These are phyloP conservation scores for Musca vetustissima DNA, from an alignment of 1,140 invertebrate species.

Conservation along the genomic window DNA sequence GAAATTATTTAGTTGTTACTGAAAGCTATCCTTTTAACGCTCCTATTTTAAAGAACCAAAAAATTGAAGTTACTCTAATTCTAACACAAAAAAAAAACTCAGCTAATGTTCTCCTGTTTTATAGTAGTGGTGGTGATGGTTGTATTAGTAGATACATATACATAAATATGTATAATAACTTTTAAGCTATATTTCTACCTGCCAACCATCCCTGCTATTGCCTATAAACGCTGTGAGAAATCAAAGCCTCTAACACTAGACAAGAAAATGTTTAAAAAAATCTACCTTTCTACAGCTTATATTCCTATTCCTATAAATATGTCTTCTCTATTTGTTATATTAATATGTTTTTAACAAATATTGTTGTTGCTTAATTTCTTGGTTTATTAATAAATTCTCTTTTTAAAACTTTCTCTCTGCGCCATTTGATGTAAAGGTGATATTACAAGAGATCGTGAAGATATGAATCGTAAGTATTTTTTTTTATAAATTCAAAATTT, in stretches of 20 bases:
- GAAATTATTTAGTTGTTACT: no score
- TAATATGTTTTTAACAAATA: neutral
- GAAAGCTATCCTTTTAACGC: neutral
- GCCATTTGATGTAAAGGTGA: slow-evolving; percentile 58
- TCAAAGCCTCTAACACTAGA: no score
- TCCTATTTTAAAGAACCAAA: neutral
- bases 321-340: neutral
- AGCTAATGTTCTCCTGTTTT: no score
- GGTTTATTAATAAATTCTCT: slow-evolving; percentile 19
- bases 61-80: neutral
- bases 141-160: no score
- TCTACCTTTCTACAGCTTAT: slow-evolving; percentile 28
- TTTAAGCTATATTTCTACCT: no score
- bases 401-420: slow-evolving; percentile 26
- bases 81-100: neutral
- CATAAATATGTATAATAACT: no score
- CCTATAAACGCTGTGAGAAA: no score
- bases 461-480: slow-evolving; percentile 62
- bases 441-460: slow-evolving; percentile 64
- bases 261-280: slow-evolving; percentile 28
- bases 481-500: no score
- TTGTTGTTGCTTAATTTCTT: slow-evolving; percentile 7
- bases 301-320: neutral
- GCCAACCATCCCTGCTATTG: no score
- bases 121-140: no score